A percentile compares a stretch with the other conserved stretches of the same genome.
These are phyloP conservation scores for Agriopis marginaria DNA, from an alignment of 2,888 invertebrate species.

Conservation along the genomic window DNA sequence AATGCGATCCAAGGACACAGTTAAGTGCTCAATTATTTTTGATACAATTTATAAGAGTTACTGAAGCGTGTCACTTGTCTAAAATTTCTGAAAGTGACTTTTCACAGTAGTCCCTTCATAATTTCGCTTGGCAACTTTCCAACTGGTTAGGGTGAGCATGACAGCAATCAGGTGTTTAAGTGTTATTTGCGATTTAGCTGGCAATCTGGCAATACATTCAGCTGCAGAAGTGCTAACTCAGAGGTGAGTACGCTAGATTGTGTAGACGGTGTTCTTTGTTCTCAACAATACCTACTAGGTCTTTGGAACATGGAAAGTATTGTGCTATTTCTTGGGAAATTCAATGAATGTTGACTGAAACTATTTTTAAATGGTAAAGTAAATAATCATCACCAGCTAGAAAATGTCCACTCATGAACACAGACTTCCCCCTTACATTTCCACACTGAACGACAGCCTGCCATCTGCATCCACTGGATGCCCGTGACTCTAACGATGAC, in stretches of 20 bases:
- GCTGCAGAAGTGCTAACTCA: constrained; percentile 14
- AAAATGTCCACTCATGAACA: no score
- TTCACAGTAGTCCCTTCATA: constrained; percentile 31
- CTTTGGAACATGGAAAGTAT: no score
- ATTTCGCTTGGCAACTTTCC: constrained; percentile 44
- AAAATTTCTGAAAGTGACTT: constrained; percentile 14
- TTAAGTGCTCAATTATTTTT: constrained; percentile 26
- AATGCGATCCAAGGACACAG: constrained; percentile 12
- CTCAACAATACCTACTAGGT: no score
- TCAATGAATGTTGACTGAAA: no score
- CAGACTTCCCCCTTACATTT: no score
- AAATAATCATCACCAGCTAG: no score
- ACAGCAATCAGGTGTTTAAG: constrained; percentile 58
- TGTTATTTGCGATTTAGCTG: constrained; percentile 54
- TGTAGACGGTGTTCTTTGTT: no score
- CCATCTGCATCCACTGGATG: no score
- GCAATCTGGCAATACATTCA: constrained; percentile 39
- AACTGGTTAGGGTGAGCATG: constrained; percentile 45
- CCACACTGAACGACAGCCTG: no score
- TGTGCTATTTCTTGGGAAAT: no score
- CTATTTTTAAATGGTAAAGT: no score
- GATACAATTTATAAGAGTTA: constrained; percentile 23
- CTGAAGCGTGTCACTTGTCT: constrained; percentile 22
- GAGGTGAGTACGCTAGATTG: constrained; percentile 3
- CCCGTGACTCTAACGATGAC: no score